Base-by-base conservation (phyloP, 2,888 invertebrate species). In the Oscheius sp. region DNA sequence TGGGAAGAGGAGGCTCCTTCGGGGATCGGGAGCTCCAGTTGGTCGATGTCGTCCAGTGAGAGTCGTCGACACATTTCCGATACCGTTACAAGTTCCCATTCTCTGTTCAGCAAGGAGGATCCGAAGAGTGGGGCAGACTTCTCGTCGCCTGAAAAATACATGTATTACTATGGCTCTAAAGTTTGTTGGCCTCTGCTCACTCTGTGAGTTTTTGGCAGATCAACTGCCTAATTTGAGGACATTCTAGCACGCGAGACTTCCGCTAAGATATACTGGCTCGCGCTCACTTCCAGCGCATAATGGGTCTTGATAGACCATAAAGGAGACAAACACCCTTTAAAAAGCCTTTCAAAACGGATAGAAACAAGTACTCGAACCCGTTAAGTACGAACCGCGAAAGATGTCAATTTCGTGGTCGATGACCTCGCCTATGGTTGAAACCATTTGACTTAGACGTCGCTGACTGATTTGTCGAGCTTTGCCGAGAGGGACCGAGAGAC, bases 81-180 rank as follows among this genome's bases (percentile, higher is more conserved):
- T 9, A 90, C 88, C 65, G 90, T 91, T n/a, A 91, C 90, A 60
- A 91, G 90, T 89, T 91, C 89, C 89, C 89, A 89, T 83, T 89
- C 87, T 53, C 87, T 85, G 65, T 89, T 88, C 63, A 88, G 79
- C 11, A 80, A 63, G n/a, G 81, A 81, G 60, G 80, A 79, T 66
- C 76, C 80, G 42, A 88, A 84, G 32, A 79, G 73, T 10, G 73
- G 74, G 53, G 80, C 75, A n/a, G 80, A 82, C 60, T 81, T 81
- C 29, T 73, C 60, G 53, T 86, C 86, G 74, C 85, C 86, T 86
- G 76, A 74, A 85, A 80, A 47, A 50, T 70, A 37, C 33, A 42
- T 7, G 7, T 42, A 42, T 42, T 42, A 42, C 4, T 42, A 7
- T 5, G 42, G 21, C 3, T 3, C 42, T 5, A 42, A 5, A 42